phyloP scores from a whole-genome alignment of 1,140 invertebrate genomes.

The Temnothorax longispinosus region DNA sequence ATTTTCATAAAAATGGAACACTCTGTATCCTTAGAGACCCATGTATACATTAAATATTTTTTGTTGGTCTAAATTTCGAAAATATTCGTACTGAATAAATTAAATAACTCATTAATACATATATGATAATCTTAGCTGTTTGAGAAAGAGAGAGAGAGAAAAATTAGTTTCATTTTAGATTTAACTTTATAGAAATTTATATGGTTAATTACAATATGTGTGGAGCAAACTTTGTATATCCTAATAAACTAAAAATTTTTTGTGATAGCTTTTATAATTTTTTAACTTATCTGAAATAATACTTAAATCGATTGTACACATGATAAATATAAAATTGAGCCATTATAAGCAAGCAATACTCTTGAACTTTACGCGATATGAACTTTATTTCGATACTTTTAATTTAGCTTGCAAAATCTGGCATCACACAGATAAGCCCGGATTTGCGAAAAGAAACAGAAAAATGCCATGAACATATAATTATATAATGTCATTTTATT shows the following conservation, averaged over 20 bases:
- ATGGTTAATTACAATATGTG: slow-evolving; percentile 28
- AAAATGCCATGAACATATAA: slow-evolving; percentile 64
- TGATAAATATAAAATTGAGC: slow-evolving; percentile 47
- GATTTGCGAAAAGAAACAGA: slow-evolving; percentile 56
- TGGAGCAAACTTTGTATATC: slow-evolving; percentile 63
- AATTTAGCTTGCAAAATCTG: slow-evolving; percentile 59
- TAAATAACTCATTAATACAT: slow-evolving; percentile 4
- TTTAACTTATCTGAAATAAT: slow-evolving; percentile 50
- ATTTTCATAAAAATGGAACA: background rate
- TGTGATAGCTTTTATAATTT: slow-evolving; percentile 61
- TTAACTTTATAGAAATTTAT: slow-evolving; percentile 32
- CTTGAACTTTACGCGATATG: slow-evolving; percentile 45
- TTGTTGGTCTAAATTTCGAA: slow-evolving; percentile 6
- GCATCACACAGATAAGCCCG: slow-evolving; percentile 2
- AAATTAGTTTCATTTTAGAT: slow-evolving; percentile 41
- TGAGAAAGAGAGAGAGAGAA: background rate
- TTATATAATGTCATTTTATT: slow-evolving; percentile 69
- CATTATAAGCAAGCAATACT: slow-evolving; percentile 26
- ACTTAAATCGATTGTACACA: slow-evolving; percentile 35
- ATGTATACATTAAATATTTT: slow-evolving; percentile 4
- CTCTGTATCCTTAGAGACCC: background rate
- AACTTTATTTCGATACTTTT: slow-evolving; percentile 46
- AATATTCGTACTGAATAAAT: slow-evolving; percentile 3
- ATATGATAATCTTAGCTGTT: slow-evolving; percentile 34
- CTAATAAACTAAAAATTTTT: slow-evolving; percentile 64